Conservation (phyloP, 64 coral and sea anemone genomes). For the Orbicella faveolata region DNA sequence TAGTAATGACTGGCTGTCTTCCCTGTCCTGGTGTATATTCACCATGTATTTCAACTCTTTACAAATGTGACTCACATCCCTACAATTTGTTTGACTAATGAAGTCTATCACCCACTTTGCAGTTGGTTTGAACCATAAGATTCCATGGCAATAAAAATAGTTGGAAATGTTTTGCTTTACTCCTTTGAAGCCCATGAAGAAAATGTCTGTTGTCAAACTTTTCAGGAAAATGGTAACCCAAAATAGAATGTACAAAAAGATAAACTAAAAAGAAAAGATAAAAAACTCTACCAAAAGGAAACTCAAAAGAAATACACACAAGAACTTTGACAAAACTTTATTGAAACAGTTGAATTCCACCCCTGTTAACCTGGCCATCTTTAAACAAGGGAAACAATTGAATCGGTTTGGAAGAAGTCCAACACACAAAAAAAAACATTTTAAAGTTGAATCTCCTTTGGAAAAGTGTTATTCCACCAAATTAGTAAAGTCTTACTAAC, state of each 20-base stretch:
- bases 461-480: too few species aligned
- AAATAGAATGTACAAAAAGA: background rate
- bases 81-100: too few species aligned
- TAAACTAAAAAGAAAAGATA: background rate
- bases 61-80: too few species aligned
- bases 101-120: too few species aligned
- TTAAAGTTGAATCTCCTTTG: too few species aligned
- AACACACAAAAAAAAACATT: too few species aligned
- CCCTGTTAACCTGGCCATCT: background rate
- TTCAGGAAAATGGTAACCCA: background rate
- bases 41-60: too few species aligned
- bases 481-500: too few species aligned
- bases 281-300: background rate
- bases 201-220: background rate
- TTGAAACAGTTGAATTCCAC: background rate
- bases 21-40: too few species aligned
- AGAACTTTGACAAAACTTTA: background rate
- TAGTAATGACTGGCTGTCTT: too few species aligned
- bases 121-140: too few species aligned
- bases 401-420: background rate
- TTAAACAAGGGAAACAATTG: background rate
- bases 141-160: too few species aligned
- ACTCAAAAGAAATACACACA: background rate
- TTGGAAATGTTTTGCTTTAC: background rate
- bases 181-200: background rate